phyloP scores from a whole-genome alignment of 2,888 invertebrate species.

The Plagodis pulveraria region DNA sequence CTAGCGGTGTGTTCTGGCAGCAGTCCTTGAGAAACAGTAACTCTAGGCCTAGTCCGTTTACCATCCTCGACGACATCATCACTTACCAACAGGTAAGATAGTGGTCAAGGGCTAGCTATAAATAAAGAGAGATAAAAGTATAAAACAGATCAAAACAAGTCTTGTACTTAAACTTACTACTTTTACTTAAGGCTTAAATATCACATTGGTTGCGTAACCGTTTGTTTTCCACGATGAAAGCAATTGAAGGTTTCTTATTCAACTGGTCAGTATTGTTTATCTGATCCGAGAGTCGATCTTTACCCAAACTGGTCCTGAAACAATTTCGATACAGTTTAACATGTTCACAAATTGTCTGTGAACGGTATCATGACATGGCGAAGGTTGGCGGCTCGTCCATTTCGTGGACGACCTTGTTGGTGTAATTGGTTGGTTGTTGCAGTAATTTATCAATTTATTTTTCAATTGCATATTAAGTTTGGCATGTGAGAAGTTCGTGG shows the following conservation, averaged over 20 bases:
- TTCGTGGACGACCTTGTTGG: conserved; percentile 9
- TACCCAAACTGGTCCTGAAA: conserved; percentile 9
- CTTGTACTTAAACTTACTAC: no score
- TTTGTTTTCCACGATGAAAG: conserved; percentile 5
- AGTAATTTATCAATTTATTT: conserved; percentile 23
- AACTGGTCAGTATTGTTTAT: conserved; percentile 9
- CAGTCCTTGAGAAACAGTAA: no score
- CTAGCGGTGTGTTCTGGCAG: no score
- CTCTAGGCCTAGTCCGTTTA: no score
- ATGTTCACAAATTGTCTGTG: conserved; percentile 16
- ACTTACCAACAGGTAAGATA: no score
- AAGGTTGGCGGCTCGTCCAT: conserved; percentile 12
- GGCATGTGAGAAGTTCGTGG: conserved; percentile 17
- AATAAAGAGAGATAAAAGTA: background rate
- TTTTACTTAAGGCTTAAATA: conserved; percentile 11
- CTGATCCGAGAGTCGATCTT: background rate
- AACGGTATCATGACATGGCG: conserved; percentile 6
- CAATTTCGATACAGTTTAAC: conserved; percentile 11
- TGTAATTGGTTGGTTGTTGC: conserved; percentile 17
- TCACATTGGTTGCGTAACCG: conserved; percentile 12
- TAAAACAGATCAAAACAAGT: background rate
- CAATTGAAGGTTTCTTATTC: conserved; percentile 14
- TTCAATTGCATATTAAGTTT: conserved; percentile 14
- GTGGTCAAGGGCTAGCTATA: no score
- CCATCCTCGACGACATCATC: no score